Evolutionary conservation across 2,113 vertebrate species (phyloP), one percentile per base, ranked within the genome.

Genomic region (Oostethus manadensis): DNA sequence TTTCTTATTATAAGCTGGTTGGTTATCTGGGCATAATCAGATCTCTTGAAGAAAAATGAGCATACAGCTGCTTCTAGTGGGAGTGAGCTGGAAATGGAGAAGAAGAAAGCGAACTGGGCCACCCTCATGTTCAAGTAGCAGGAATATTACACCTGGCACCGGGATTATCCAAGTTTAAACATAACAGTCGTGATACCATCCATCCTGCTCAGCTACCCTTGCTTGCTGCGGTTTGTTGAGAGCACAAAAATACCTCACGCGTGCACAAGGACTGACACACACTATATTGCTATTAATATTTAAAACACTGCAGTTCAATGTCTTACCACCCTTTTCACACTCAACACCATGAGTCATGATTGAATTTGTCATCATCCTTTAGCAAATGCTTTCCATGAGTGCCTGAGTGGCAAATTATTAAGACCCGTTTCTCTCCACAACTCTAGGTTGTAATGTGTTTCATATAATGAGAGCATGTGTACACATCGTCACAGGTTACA

Each of bases 251-350:
- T 46, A 66, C 57, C 67, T 76, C 70, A 72, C 78, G 81, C 81
- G 74, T 76, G 66, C 81, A 67, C 57, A 26, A 77, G 69, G 71
- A 73, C 68, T 66, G 68, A 78, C 69, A 58, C 60, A 70, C 64
- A 68, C 73, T 67, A 46, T 50, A 73, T 73, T 59, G 49, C 57
- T 64, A 75, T 82, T 77, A 78, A 81, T 81, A 81, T 83, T 83
- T 81, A 47, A 82, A 78, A 78, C 61, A 20, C 64, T 67, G 61
- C 61, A 68, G 68, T 66, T 59, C 57, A 50, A 64, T 75, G 72
- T 74, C 80, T 71, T 57, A 62, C 65, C 22, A 10, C 64, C 63
- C 43, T 9, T 46, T 18, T 48, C 62, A n/a, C 10, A 53, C 26
- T 2, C 49, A 9, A 10, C 22, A 26, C 22, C 10, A 18, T 29